Conservation (phyloP, 2,113 vertebrate genomes). For the Scolopax mira region DNA sequence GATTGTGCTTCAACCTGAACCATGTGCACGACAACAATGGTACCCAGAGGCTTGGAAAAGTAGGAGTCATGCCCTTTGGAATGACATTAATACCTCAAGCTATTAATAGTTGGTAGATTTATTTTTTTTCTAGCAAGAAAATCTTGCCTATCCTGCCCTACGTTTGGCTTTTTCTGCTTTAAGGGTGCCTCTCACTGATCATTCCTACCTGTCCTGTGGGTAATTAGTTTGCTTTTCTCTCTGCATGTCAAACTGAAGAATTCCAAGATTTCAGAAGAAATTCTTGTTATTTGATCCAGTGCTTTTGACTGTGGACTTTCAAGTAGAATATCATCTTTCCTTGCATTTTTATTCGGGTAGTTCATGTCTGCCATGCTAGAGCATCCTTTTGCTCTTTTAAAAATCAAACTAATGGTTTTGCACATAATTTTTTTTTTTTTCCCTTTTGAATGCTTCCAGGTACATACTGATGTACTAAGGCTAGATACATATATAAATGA, state of each 20-base stretch:
- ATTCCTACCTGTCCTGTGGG: neutral
- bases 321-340: neutral
- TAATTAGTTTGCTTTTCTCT: neutral
- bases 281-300: neutral
- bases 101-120: neutral
- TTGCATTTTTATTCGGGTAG: neutral
- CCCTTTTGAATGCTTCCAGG: neutral
- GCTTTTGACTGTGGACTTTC: neutral
- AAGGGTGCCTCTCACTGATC: neutral
- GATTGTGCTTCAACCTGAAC: neutral
- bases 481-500: neutral
- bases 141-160: neutral
- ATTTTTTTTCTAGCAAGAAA: neutral
- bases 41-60: neutral
- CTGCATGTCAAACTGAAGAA: neutral
- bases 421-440: neutral
- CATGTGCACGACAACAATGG: fast-evolving
- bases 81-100: neutral
- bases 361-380: neutral
- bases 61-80: neutral
- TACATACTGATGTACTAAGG: neutral
- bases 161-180: neutral
- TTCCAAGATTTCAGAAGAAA: neutral
- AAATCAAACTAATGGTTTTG: neutral
- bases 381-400: neutral